Percentiles rank a stretch among this genome's conserved stretches.
phyloP scores from a whole-genome alignment of 2,113 vertebrate species.

The Scartelaos histophorus region DNA sequence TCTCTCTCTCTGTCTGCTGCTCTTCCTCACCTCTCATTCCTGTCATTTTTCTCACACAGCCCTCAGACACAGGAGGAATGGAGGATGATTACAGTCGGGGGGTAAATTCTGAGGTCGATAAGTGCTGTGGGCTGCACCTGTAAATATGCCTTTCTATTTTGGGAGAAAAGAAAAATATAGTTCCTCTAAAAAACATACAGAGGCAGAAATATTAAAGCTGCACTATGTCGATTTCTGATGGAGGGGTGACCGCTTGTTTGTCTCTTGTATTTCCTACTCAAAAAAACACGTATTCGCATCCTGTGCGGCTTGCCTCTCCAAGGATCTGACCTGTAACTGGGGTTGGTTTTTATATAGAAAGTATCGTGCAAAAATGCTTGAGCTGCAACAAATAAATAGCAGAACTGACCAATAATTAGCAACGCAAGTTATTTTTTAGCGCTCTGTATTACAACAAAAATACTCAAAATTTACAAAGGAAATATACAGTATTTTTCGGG shows the following conservation, averaged over 20 bases:
- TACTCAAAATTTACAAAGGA: too few relatives aligned
- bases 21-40: constrained; percentile 34
- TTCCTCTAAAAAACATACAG: neutral
- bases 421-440: too few relatives aligned
- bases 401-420: too few relatives aligned
- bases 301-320: too few relatives aligned
- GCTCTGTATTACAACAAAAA: too few relatives aligned
- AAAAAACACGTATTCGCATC: too few relatives aligned
- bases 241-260: neutral
- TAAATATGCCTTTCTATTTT: neutral
- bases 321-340: too few relatives aligned
- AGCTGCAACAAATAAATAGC: too few relatives aligned
- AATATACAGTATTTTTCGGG: too few relatives aligned
- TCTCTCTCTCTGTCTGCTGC: constrained; percentile 23
- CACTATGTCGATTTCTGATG: neutral
- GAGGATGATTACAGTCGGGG: neutral
- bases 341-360: too few relatives aligned
- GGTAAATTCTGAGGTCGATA: constrained; percentile 4
- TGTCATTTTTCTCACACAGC: constrained; percentile 18
- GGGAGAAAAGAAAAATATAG: neutral
- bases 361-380: too few relatives aligned
- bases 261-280: neutral
- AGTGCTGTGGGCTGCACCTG: neutral
- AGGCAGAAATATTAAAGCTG: neutral
- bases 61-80: neutral